Conservation (phyloP, 2,888 invertebrate species). For the Erebia aethiops region DNA sequence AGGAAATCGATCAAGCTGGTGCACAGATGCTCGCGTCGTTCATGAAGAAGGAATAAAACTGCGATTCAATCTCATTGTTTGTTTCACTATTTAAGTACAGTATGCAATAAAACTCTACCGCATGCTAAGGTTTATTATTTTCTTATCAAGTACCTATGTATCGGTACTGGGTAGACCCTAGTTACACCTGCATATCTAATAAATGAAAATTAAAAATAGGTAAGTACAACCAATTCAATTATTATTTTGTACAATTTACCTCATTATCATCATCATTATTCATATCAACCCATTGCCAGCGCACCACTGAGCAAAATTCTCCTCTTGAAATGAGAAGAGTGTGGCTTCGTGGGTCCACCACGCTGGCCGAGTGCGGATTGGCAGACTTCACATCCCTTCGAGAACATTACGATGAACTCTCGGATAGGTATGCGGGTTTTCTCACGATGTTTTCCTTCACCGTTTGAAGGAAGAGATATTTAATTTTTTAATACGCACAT, state of each 20-base stretch:
- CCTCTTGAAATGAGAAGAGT: no score
- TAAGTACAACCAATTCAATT: not conserved
- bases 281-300: not conserved
- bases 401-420: no score
- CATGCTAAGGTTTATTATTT: slow-evolving; percentile 46
- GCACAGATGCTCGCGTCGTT: slow-evolving; percentile 81
- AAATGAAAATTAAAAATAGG: not conserved
- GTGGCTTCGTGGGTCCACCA: no score
- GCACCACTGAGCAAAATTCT: no score
- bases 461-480: no score
- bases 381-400: no score
- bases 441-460: no score
- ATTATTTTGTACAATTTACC: not conserved
- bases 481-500: no score
- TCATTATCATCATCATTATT: not conserved
- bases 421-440: no score
- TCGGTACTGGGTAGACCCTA: not conserved
- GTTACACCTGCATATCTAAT: not conserved
- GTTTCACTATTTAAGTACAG: slow-evolving; percentile 25
- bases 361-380: no score
- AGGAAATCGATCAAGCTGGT: slow-evolving; percentile 85
- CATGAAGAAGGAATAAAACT: slow-evolving; percentile 67
- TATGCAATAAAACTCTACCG: slow-evolving; percentile 46
- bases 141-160: slow-evolving; percentile 44
- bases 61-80: slow-evolving; percentile 21